Evolutionary conservation across 2,797 vertebrate species (phyloP).

Genomic region (Helarctos malayanus): DNA sequence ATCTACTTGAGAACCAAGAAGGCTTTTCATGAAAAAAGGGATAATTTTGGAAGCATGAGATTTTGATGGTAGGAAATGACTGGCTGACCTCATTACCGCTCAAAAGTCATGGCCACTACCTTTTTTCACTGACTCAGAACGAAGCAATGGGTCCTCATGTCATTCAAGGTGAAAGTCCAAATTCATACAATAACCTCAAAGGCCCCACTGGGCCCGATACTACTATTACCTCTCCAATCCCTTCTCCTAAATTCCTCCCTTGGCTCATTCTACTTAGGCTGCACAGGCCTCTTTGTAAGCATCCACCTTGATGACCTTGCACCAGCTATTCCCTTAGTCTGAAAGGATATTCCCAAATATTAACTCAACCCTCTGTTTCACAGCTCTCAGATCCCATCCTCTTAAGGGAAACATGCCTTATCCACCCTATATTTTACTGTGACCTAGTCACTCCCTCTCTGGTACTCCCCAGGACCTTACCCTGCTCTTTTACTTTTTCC

Average conservation of each 20-base stretch:
- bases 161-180: not conserved
- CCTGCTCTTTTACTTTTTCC: slow-evolving; percentile 70
- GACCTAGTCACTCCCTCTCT: slow-evolving; percentile 82
- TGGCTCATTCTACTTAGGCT: not conserved
- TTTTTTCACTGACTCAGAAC: not conserved
- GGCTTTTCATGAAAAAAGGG: not conserved
- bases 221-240: not conserved
- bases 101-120: not conserved
- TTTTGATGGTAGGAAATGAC: not conserved
- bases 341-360: not conserved
- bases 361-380: not conserved
- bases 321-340: not conserved
- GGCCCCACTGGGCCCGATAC: not conserved
- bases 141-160: not conserved
- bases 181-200: not conserved
- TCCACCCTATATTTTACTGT: slow-evolving; percentile 43
- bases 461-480: slow-evolving; percentile 87
- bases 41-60: not conserved
- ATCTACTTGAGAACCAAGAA: not conserved
- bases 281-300: not conserved
- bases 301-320: not conserved
- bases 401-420: not conserved
- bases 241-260: not conserved
- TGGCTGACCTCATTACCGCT: not conserved
- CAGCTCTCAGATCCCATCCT: not conserved